Base-by-base conservation (phyloP, 1,140 invertebrate species). In the Micrasema minimum region DNA sequence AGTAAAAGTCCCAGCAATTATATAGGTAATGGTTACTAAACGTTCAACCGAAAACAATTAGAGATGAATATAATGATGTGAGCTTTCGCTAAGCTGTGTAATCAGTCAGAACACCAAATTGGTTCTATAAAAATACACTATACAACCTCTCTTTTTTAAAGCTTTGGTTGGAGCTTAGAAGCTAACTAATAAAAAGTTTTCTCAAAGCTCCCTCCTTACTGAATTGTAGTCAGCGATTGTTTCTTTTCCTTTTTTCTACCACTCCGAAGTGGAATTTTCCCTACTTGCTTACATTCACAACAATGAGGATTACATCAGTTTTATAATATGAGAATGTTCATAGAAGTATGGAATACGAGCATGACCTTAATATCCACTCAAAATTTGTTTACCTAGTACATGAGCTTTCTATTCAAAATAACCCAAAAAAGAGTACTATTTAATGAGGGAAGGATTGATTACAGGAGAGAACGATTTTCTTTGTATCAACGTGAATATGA, bases 261-360 rank as follows among this genome's bases (percentile, higher is more conserved):
- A 6, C 18, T 16, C 10, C 5, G 26, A 35, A 37, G 53, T 16
- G 31, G 53, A 38, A n/a, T 57, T 57, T 57, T 57, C 14, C 35
- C 16, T 50, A 11, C 16, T 35, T 57, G 14, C 31, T n/a, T 18
- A 35, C 53, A 57, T n/a, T 57, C 53, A 57, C 10, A 57, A 57
- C 53, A 57, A 57, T 23, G n/a, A 10, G 31, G 53, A 57, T 57
- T 57, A 57, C 14, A 31, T 18, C 14, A 38, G n/a, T 37, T 57
- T 38, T 31, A 57, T 55, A 14, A 43, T 66, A 53, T 64, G 50
- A 57, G 14, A 38, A 53, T n/a, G 1, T 51, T 53, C 50, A 53
- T 4, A n/a, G 50, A 11, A 20, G 2, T 14, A 14, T 16, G 12
- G 14, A 18, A 20, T 4, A 48, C 0, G 45, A 2, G 16, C 1